Base-by-base conservation (phyloP, 2,888 invertebrate species). In the Erannis defoliaria region DNA sequence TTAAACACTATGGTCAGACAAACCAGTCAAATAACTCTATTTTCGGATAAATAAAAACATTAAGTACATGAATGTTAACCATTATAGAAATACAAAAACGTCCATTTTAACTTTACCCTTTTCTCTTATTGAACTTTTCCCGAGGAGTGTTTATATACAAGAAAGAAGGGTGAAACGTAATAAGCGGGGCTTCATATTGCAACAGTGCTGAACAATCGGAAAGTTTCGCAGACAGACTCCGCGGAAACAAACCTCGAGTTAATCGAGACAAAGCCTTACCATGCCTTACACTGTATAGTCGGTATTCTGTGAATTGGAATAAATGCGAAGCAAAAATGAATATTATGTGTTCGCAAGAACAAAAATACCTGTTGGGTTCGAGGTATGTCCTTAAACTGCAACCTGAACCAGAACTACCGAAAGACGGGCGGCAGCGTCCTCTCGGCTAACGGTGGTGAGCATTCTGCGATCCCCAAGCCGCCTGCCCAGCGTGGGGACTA, bases 211-310 rank as follows among this genome's bases (percentile, higher is more conserved):
- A 77, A 78, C 84, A 83, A 82, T 81, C 75, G 74, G 66, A 76
- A 84, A 86, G 78, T 87, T 85, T 77, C 73, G 59, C 71, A 77
- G 79, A 78, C 78, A 79, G 81, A 77, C 81, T 76, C 76, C 75
- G 74, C 73, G 74, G 74, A 70, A 71, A 83, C 81, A 82, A 79
- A 75, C 79, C 80, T 74, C 78, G 79, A 85, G 80, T 84, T 85
- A 85, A 86, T 85, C 80, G 81, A 72, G 74, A 71, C 72, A 73
- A 75, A 72, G 70, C 65, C 70, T 66, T 62, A 71, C 72, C 72
- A 75, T 71, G 70, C 65, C 70, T 66, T 62, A 68, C 70, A 71
- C 62, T 63, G 57, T 66, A 63, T 54, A 71, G 70, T 65, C 59
- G 51, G 59, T 58, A 68, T 56, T 67, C 67, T 55, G 38, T 46